A percentile compares a stretch with the other conserved stretches of the same genome.
Conservation (phyloP, 1,140 invertebrate genomes). For the Wasmannia auropunctata region DNA sequence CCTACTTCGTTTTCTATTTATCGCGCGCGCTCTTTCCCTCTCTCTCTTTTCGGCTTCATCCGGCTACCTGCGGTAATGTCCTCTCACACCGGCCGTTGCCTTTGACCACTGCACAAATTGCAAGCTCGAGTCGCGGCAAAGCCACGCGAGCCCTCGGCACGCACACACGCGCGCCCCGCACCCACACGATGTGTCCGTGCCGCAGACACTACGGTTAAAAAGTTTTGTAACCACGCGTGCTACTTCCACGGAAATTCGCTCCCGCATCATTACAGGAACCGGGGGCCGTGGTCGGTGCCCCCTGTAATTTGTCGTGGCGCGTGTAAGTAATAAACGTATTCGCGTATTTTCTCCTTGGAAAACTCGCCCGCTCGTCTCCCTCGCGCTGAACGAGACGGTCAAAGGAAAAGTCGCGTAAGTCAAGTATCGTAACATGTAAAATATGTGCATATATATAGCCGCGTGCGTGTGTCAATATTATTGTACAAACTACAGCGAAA, state of each 20-base stretch:
- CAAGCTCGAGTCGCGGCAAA: slow-evolving; percentile 59
- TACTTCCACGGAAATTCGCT: slow-evolving; percentile 46
- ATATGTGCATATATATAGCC: neutral
- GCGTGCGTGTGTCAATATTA: neutral
- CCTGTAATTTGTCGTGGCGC: slow-evolving; percentile 45
- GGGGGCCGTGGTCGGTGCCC: slow-evolving; percentile 26
- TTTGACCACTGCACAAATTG: slow-evolving; percentile 58
- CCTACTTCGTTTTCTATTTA: slow-evolving; percentile 1
- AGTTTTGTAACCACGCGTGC: slow-evolving; percentile 53
- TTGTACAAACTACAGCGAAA: neutral
- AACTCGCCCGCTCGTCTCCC: slow-evolving; percentile 19
- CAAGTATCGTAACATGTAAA: slow-evolving; percentile 30
- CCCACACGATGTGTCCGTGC: neutral
- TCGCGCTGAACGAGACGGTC: neutral
- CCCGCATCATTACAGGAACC: slow-evolving; percentile 48
- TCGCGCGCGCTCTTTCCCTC: neutral
- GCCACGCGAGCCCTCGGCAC: slow-evolving; percentile 37
- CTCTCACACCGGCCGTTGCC: slow-evolving; percentile 50
- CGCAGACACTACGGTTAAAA: slow-evolving; percentile 53
- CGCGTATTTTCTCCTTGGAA: slow-evolving; percentile 31
- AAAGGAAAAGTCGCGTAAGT: slow-evolving; percentile 3
- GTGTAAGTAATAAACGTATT: slow-evolving; percentile 52
- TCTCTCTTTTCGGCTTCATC: slow-evolving; percentile 16
- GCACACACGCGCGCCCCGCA: neutral
- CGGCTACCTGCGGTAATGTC: slow-evolving; percentile 58